Evolutionary conservation across 1,140 invertebrate genomes (phyloP), one percentile per base, ranked within the genome.

Genomic region (Octopus sinensis): DNA sequence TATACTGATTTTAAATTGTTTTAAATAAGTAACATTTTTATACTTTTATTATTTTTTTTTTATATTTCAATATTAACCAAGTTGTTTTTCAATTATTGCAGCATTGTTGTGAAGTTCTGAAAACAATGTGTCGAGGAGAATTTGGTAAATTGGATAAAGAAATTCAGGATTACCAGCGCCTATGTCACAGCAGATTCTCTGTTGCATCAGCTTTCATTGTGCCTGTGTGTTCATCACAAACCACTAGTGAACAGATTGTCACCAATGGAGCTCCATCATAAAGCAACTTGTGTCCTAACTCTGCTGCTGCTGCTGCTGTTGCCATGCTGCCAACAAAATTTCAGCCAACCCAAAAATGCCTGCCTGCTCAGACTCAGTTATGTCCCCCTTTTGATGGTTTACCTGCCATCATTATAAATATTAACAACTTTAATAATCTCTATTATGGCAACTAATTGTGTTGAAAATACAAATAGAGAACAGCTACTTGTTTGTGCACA

Each of bases 81-180:
- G 9, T 53, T 76, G 23, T 80, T 83, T 71, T 62, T 82, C 85
- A 83, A 83, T 81, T 81, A 80, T 91, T 92, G 17, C 90, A 96
- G 93, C 94, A 93, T 88, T 96, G 95, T 90, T 93, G 93, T 80
- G 93, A 94, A 83, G 93, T 96, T 43, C 91, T 96, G 79, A 93
- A 95, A 82, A 93, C 94, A 82, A 92, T 97, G 86, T 92, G 93
- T 83, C 93, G 93, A 80, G 95, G 95, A 76, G 94, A 95, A 84
- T 95, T 96, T 88, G 95, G 96, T 73, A 90, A 92, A 54, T 94
- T 94, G 88, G 94, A 94, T 75, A 88, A 93, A 53, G 92, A 93
- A 82, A 93, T 93, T 79, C 92, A 93, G 84, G 92, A 93, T 53
- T 97, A 95, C 88, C 92, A 94, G 85, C 90, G 90, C 43, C 92